Conservation (phyloP, 2,113 vertebrate species). For the Colaptes auratus region DNA sequence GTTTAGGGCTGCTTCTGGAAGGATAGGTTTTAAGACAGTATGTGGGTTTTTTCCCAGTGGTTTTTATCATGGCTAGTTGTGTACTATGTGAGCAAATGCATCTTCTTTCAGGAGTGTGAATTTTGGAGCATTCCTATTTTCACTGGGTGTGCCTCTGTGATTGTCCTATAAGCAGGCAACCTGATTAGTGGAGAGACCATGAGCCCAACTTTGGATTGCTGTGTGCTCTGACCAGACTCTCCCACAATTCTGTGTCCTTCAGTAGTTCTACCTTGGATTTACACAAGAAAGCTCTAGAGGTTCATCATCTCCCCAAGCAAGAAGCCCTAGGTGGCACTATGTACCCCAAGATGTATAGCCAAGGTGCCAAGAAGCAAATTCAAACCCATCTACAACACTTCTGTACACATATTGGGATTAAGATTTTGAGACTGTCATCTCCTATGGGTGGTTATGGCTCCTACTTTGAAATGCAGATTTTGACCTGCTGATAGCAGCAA, state of each 20-base stretch:
- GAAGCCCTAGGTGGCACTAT: background rate
- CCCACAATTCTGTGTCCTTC: background rate
- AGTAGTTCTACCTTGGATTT: background rate
- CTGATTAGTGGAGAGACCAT: rapidly evolving
- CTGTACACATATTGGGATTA: rapidly evolving
- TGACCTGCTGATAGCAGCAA: slow-evolving; percentile 1
- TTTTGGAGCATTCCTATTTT: background rate
- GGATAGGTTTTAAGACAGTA: background rate
- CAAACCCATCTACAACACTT: background rate
- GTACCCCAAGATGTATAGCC: background rate
- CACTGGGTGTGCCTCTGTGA: background rate
- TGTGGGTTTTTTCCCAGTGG: rapidly evolving
- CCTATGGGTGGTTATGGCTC: background rate
- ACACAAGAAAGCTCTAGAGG: background rate
- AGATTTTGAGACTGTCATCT: background rate
- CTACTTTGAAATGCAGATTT: background rate
- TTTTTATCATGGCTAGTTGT: background rate
- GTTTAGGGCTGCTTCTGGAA: background rate
- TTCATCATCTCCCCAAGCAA: background rate
- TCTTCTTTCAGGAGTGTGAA: background rate
- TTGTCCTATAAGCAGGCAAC: background rate
- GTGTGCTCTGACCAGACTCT: rapidly evolving
- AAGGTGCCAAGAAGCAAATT: background rate
- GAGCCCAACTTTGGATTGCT: background rate
- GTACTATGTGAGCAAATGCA: background rate